phyloP scores from a whole-genome alignment of 2,797 vertebrate species.

The Sebastes kiyomatsui region DNA sequence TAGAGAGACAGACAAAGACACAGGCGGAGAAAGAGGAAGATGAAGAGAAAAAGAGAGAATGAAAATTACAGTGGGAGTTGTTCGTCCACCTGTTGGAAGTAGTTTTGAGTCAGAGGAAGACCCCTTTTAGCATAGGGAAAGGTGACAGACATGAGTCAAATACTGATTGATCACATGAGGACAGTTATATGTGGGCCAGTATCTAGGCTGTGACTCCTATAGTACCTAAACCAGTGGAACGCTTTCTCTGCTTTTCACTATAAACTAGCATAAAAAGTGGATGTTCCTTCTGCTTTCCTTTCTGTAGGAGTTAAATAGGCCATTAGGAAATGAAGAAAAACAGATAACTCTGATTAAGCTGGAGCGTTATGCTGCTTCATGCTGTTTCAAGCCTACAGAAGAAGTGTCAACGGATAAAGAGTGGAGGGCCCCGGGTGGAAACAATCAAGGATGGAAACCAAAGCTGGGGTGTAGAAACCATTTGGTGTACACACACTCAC shows the following conservation, averaged over 20 bases:
- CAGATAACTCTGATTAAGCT: background rate
- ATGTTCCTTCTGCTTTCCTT: background rate
- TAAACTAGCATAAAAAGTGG: background rate
- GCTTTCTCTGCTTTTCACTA: background rate
- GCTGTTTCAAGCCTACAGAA: constrained; percentile 4
- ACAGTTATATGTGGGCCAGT: constrained; percentile 24
- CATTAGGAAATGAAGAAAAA: constrained; percentile 2
- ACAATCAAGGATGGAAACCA: constrained; percentile 25
- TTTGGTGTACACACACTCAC: background rate
- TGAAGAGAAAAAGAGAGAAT: background rate
- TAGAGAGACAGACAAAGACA: constrained; percentile 10
- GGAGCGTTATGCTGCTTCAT: background rate
- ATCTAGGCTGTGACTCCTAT: background rate
- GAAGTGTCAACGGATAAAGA: background rate
- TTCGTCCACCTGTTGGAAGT: constrained; percentile 38
- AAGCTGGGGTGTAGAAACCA: background rate
- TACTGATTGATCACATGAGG: constrained; percentile 16
- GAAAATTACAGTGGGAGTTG: constrained; percentile 25
- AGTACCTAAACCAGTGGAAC: background rate
- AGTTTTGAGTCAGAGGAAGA: constrained; percentile 71
- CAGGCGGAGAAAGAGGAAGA: background rate
- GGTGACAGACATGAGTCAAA: constrained; percentile 51
- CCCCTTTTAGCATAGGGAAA: constrained; percentile 31
- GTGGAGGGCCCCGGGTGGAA: constrained; percentile 7
- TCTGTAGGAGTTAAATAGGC: background rate